These are phyloP conservation scores for Acanthosepion pharaonis DNA, from an alignment of 2,888 invertebrate genomes.

Conservation along the genomic window DNA sequence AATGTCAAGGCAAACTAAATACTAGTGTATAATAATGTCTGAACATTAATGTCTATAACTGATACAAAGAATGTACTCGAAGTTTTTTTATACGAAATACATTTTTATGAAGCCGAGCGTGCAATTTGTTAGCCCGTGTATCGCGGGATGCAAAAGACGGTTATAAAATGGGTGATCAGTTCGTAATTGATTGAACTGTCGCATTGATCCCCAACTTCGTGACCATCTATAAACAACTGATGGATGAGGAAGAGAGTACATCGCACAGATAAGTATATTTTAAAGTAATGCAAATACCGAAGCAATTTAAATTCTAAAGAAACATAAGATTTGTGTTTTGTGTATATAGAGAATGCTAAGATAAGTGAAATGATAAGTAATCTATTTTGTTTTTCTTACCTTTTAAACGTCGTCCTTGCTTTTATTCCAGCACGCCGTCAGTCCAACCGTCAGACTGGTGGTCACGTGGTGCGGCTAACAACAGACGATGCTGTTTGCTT, in stretches of 20 bases:
- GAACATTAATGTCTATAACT: not conserved
- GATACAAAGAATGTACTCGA: not conserved
- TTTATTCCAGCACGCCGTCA: slow-evolving; percentile 14
- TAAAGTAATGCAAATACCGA: not conserved
- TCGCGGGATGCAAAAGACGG: not conserved
- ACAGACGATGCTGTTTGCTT: not conserved
- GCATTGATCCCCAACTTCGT: not conserved
- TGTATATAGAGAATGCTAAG: not conserved
- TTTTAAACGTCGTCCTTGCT: not conserved
- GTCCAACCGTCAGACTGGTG: slow-evolving; percentile 20
- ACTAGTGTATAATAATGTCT: not conserved
- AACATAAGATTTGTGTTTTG: too few species aligned
- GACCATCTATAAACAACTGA: not conserved
- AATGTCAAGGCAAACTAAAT: not conserved
- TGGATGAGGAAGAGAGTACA: not conserved
- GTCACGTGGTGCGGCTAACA: slow-evolving; percentile 20
- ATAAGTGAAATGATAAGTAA: not conserved
- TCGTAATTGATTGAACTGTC: not conserved
- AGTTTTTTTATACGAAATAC: not conserved
- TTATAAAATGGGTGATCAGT: not conserved
- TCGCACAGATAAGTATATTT: not conserved
- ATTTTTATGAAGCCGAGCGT: not conserved
- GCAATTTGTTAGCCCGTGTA: not conserved
- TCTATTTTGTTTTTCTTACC: not conserved
- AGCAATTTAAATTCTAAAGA: not conserved